A percentile compares a stretch with the other conserved stretches of the same genome.
Conservation (phyloP, 2,113 vertebrate species). For the Semnornis frantzii region DNA sequence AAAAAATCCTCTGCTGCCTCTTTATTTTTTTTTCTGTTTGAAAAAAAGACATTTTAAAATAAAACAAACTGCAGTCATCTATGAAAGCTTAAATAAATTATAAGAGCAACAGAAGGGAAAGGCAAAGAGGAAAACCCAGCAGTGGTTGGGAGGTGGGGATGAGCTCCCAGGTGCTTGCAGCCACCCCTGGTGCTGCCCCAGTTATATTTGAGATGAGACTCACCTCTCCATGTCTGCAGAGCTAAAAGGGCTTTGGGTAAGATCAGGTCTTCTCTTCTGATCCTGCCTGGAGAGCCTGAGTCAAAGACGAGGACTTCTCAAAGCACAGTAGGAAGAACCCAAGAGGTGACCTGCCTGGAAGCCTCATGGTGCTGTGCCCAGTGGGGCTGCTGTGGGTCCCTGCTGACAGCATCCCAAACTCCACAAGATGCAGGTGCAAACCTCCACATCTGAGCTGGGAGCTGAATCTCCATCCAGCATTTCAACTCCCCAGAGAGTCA, state of each 20-base stretch:
- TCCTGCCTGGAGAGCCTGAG: not conserved
- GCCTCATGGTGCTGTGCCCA: not conserved
- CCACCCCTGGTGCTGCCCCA: accelerated
- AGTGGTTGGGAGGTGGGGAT: not conserved
- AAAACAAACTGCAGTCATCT: not conserved
- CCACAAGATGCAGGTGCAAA: not conserved
- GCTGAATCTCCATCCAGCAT: not conserved
- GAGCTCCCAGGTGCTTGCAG: accelerated
- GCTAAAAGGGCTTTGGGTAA: not conserved
- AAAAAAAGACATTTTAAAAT: not conserved
- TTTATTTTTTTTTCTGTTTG: not conserved
- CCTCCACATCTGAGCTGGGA: not conserved
- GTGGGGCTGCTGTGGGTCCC: not conserved
- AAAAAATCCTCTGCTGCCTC: not conserved
- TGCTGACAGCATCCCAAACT: not conserved
- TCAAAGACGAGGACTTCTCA: not conserved
- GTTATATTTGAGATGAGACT: not conserved
- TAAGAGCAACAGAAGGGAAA: not conserved
- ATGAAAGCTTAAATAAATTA: not conserved
- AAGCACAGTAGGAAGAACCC: not conserved
- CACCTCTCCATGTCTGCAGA: accelerated
- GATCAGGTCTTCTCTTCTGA: not conserved
- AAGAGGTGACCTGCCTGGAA: not conserved
- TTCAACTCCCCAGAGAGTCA: not conserved
- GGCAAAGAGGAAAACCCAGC: not conserved